Evolutionary conservation across 2,113 vertebrate species (phyloP).

Genomic region (Uropsilus gracilis): DNA sequence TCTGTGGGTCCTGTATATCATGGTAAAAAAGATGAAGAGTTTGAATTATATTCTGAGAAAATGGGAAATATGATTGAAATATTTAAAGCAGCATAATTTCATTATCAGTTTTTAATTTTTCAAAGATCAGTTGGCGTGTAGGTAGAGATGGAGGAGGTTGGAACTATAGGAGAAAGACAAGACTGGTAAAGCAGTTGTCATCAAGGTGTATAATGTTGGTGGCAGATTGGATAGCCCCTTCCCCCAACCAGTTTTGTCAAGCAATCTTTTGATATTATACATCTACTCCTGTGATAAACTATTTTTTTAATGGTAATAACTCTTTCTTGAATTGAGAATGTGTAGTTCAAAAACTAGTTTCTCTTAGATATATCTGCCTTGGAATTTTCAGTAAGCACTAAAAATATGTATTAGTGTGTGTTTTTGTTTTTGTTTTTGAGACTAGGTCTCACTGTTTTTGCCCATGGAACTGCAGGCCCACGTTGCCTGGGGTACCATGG

Average conservation of each 20-base stretch:
- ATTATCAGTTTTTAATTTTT: conserved; percentile 41
- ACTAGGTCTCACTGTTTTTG: too few relatives aligned
- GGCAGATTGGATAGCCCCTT: neutral
- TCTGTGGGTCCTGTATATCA: neutral
- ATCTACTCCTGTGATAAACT: neutral
- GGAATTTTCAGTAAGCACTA: conserved; percentile 1
- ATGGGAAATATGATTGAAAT: neutral
- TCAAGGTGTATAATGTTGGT: neutral
- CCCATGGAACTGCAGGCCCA: too few relatives aligned
- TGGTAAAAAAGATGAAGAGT: neutral
- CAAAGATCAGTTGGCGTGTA: neutral
- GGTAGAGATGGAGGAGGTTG: neutral
- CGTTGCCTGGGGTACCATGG: too few relatives aligned
- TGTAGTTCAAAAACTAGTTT: neutral
- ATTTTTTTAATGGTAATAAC: neutral
- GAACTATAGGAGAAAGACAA: neutral
- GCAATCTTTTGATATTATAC: neutral
- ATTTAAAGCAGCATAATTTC: conserved; percentile 32
- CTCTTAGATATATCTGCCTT: conserved; percentile 3
- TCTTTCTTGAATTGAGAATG: conserved; percentile 31
- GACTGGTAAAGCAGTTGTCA: neutral
- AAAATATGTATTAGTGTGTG: conserved; percentile 17
- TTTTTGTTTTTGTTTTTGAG: too few relatives aligned
- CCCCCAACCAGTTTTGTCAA: neutral
- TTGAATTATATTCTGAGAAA: conserved; percentile 38